Conservation (phyloP, 2,888 invertebrate species). For the Patella caerulea region DNA sequence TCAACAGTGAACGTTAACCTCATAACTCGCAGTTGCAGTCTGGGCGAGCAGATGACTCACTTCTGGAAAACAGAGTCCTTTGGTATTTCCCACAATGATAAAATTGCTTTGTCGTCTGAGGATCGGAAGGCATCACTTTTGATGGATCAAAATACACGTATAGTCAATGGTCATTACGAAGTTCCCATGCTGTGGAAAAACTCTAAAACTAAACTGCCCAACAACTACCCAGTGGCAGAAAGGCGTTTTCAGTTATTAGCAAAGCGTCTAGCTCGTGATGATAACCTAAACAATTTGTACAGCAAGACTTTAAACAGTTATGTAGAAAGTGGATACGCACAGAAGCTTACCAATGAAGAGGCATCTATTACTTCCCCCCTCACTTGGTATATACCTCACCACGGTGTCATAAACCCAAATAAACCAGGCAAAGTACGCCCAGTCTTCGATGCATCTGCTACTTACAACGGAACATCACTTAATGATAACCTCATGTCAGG, state of each 20-base stretch:
- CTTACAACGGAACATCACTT: slow-evolving; percentile 23
- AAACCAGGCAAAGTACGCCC: slow-evolving; percentile 19
- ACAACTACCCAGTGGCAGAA: not conserved
- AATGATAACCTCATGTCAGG: slow-evolving; percentile 18
- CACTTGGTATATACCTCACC: slow-evolving; percentile 14
- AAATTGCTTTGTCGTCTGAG: not conserved
- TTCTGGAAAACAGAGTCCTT: slow-evolving; percentile 16
- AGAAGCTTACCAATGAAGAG: not conserved
- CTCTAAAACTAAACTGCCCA: not conserved
- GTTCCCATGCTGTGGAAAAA: slow-evolving; percentile 13
- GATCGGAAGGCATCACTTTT: not conserved
- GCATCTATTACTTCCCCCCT: not conserved
- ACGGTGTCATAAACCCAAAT: slow-evolving; percentile 14
- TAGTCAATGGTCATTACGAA: slow-evolving; percentile 7
- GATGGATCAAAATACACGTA: not conserved
- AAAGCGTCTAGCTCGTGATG: not conserved
- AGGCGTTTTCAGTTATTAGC: not conserved
- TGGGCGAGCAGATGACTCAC: not conserved
- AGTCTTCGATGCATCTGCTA: slow-evolving; percentile 24
- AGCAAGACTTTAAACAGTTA: slow-evolving; percentile 4
- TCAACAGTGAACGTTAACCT: not conserved
- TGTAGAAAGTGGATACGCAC: slow-evolving; percentile 16
- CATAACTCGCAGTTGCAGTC: not conserved
- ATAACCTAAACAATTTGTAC: slow-evolving; percentile 4
- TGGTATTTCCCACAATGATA: not conserved